phyloP scores from a whole-genome alignment of 1,140 invertebrate species.

The Oscheius sp. region DNA sequence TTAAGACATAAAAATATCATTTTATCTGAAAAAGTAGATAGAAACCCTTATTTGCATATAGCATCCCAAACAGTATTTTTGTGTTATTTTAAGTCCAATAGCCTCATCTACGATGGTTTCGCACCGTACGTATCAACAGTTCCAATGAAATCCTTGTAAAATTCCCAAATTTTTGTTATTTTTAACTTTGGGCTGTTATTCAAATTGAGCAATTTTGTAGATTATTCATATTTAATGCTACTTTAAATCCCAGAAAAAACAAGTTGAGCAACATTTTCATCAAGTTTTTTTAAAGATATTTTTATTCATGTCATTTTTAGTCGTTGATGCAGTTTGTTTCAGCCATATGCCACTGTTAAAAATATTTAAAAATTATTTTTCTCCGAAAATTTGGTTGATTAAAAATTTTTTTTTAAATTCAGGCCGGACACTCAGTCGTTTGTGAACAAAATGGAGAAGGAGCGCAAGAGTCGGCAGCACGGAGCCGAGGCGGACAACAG shows the following conservation, averaged over 20 bases:
- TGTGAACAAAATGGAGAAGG: conserved; percentile 55
- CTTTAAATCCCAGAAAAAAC: too few species aligned
- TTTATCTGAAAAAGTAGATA: neutral
- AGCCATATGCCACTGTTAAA: neutral
- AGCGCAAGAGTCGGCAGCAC: conserved; percentile 54
- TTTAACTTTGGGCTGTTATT: too few species aligned
- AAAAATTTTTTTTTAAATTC: neutral
- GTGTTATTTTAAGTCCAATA: too few species aligned
- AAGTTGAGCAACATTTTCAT: neutral
- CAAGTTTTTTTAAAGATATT: conserved; percentile 26
- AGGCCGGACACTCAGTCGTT: conserved; percentile 55
- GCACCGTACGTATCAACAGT: too few species aligned
- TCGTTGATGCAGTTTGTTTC: neutral
- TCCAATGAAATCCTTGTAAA: too few species aligned
- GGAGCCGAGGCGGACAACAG: conserved; percentile 55
- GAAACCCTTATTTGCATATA: too few species aligned
- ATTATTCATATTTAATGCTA: too few species aligned
- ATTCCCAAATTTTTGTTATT: too few species aligned
- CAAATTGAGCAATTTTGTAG: too few species aligned
- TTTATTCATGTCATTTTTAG: conserved; percentile 23
- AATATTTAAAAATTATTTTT: neutral
- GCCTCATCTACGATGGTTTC: too few species aligned
- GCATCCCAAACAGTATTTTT: too few species aligned
- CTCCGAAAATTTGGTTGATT: neutral
- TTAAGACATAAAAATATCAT: conserved; percentile 3